Base-by-base conservation (phyloP, 1,140 invertebrate genomes). In the Pogonognathellus flavescens region DNA sequence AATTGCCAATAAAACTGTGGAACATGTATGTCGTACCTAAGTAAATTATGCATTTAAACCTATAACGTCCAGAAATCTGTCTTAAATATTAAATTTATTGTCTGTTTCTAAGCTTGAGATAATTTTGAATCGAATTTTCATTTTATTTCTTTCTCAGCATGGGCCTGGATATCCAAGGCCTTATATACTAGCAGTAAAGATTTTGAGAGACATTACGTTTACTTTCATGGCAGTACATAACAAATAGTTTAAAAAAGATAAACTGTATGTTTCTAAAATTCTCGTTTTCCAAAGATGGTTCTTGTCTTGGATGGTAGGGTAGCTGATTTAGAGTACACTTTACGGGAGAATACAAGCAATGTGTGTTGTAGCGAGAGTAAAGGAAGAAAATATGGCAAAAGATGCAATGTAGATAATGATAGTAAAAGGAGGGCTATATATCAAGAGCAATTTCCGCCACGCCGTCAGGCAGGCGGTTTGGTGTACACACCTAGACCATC, bases 391-490 rank as follows among this genome's bases (percentile, higher is more conserved):
- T 76, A 31, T 76, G n/a, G 41, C 31, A 76, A 76, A 76, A 76
- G 70, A 31, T 25, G 41, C 70, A 31, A 76, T 16, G 80, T 50
- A 55, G 80, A 81, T 81, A 81, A 81, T 81, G 80, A 81, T 81
- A 81, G 20, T 81, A 81, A 81, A 52, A 81, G 80, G 80, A 81
- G 80, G 52, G 80, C 55, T 53, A 81, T 81, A 81, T 81, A 81
- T 81, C 80, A 81, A 81, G 80, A 81, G 80, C 80, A 81, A 81
- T 81, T 81, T 81, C 80, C 80, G 80, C 80, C 80, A 52, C 25
- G 80, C 80, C 55, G 80, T 81, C 80, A 81, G 18, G 50, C 80
- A 53, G 53, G 80, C 80, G 80, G 80, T 81, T 81, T 81, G 80
- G 52, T 81, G 50, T 81, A 52, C 80, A 53, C 80, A 81, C 80